phyloP scores from a whole-genome alignment of 2,888 invertebrate genomes.

The Tenthredo notha region DNA sequence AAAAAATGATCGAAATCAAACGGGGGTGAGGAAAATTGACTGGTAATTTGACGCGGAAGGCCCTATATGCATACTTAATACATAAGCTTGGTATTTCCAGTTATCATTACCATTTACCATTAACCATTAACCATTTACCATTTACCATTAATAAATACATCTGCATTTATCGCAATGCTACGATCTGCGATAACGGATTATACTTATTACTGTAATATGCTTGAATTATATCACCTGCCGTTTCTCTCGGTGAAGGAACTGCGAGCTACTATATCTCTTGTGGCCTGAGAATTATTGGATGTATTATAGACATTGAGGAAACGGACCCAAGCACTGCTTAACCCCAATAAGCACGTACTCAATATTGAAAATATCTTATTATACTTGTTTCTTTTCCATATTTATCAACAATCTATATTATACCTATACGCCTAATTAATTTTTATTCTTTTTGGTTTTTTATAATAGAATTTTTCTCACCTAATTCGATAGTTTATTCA shows the following conservation, averaged over 20 bases:
- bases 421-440: not conserved
- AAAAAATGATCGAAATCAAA: no score
- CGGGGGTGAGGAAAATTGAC: no score
- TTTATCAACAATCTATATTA: not conserved
- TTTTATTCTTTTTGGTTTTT: not conserved
- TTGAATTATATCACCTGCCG: slow-evolving; percentile 7
- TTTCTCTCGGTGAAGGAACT: not conserved
- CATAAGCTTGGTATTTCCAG: not conserved
- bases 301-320: not conserved
- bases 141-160: slow-evolving; percentile 69
- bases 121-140: slow-evolving; percentile 47
- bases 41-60: no score
- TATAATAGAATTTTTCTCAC: not conserved
- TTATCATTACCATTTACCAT: slow-evolving; percentile 40
- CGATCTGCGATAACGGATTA: slow-evolving; percentile 69
- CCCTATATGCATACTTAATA: not conserved
- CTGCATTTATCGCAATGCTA: slow-evolving; percentile 37
- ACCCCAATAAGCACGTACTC: slow-evolving; percentile 17
- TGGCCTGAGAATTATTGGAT: not conserved
- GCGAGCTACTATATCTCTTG: not conserved
- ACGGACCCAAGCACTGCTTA: slow-evolving; percentile 7
- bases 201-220: slow-evolving; percentile 65
- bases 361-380: not conserved
- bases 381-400: not conserved
- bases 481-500: not conserved